phyloP scores from a whole-genome alignment of 2,888 invertebrate species.

The Macropis europaea region DNA sequence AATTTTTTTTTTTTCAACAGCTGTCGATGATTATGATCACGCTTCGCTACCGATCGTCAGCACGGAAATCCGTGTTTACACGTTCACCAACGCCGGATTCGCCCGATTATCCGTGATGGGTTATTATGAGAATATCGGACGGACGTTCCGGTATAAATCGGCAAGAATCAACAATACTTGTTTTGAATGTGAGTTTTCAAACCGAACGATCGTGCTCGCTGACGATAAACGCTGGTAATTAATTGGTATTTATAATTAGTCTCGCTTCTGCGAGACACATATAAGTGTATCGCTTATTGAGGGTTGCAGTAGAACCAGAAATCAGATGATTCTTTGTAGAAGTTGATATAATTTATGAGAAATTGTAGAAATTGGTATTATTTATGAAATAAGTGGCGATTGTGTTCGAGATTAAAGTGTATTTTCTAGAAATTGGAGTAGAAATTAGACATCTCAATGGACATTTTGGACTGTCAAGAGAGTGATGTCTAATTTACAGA shows the following conservation, averaged over 20 bases:
- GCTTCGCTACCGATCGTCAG: not conserved
- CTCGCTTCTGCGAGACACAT: no score
- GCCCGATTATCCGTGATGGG: not conserved
- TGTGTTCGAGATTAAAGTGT: no score
- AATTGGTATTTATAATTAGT: conserved; percentile 8
- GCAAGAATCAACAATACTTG: not conserved
- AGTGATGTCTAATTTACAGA: no score
- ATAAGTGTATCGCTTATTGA: no score
- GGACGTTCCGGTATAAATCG: not conserved
- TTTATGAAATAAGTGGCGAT: no score
- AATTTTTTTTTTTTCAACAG: not conserved
- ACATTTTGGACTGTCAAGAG: no score
- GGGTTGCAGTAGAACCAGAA: no score
- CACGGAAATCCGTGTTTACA: not conserved
- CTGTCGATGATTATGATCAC: not conserved
- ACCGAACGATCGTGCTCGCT: not conserved
- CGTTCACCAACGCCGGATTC: not conserved
- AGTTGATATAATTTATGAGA: no score
- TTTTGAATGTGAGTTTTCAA: not conserved
- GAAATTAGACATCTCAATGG: no score
- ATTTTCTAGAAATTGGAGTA: no score
- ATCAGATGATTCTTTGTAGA: no score
- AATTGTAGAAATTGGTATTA: no score
- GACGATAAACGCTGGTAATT: not conserved
- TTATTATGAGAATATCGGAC: not conserved